Conservation (phyloP, 2,113 vertebrate species). For the Nothocercus nigrocapillus region DNA sequence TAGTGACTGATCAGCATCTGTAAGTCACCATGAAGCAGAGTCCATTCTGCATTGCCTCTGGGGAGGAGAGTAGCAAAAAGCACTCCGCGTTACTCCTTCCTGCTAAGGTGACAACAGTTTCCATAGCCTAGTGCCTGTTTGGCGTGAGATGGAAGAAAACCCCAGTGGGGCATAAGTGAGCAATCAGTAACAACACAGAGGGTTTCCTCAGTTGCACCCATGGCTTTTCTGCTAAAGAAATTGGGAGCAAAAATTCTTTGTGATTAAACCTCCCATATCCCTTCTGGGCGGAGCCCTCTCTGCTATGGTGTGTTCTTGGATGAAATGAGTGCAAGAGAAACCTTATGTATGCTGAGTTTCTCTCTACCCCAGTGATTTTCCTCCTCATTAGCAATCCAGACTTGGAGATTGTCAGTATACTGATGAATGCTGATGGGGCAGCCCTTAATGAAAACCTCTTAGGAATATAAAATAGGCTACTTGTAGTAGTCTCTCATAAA, state of each 20-base stretch:
- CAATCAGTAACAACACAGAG: too few species aligned
- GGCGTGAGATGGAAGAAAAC: too few species aligned
- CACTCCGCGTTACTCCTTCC: too few species aligned
- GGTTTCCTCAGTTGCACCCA: too few species aligned
- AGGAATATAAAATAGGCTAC: background rate
- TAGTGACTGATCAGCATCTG: background rate
- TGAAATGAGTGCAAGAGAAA: background rate
- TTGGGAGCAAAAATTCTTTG: background rate
- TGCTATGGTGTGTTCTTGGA: background rate
- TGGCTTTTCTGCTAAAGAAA: background rate
- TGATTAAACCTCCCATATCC: background rate
- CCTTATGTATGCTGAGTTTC: background rate
- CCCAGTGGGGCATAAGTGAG: too few species aligned
- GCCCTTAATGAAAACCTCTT: background rate
- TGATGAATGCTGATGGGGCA: background rate
- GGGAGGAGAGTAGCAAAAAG: too few species aligned
- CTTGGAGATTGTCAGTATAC: background rate
- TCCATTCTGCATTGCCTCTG: too few species aligned
- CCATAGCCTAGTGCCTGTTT: too few species aligned
- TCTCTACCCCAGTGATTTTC: slow-evolving; percentile 29
- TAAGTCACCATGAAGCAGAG: background rate
- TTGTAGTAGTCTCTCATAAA: background rate
- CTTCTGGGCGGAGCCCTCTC: background rate
- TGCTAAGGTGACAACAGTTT: too few species aligned
- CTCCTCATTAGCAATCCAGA: background rate